A percentile compares a stretch with the other conserved stretches of the same genome.
Conservation (phyloP, 1,140 invertebrate species). For the Drosophila parabipectinata region DNA sequence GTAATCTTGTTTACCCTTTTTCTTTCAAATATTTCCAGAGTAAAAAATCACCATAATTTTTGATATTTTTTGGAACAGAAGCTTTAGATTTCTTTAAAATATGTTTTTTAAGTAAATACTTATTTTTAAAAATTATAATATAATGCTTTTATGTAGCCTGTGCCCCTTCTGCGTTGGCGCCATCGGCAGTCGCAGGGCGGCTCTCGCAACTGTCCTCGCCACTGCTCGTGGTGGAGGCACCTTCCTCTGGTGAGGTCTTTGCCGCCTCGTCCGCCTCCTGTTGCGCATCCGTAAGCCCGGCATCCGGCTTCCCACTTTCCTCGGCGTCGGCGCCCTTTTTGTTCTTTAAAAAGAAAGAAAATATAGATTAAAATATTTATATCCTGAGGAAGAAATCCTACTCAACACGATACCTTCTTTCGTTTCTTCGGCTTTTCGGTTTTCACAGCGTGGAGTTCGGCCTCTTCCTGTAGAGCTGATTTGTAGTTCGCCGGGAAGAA, state of each 20-base stretch:
- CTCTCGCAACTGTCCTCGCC: constrained; percentile 76
- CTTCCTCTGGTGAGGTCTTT: constrained; percentile 67
- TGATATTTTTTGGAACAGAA: no score
- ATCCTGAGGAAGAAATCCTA: no score
- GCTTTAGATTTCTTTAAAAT: not conserved
- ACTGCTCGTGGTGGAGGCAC: constrained; percentile 70
- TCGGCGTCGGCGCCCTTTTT: constrained; percentile 64
- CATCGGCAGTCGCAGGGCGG: constrained; percentile 71
- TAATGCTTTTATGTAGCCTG: constrained; percentile 1
- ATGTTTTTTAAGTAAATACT: no score
- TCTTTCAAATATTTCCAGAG: no score
- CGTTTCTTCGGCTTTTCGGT: constrained; percentile 70
- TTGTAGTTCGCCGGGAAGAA: constrained; percentile 87
- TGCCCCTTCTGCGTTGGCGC: constrained; percentile 38
- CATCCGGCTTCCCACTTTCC: constrained; percentile 30
- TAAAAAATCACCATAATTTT: no score
- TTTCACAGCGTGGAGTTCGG: constrained; percentile 66
- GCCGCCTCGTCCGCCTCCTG: constrained; percentile 63
- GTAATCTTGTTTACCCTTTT: no score
- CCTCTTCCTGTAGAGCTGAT: constrained; percentile 68
- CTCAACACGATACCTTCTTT: constrained; percentile 50
- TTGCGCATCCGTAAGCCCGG: constrained; percentile 31
- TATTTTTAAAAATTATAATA: no score
- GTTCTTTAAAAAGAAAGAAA: constrained; percentile 32
- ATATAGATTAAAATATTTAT: not conserved